These are phyloP conservation scores for Drosophila mimetica DNA, from an alignment of 2,888 invertebrate species.

Conservation along the genomic window DNA sequence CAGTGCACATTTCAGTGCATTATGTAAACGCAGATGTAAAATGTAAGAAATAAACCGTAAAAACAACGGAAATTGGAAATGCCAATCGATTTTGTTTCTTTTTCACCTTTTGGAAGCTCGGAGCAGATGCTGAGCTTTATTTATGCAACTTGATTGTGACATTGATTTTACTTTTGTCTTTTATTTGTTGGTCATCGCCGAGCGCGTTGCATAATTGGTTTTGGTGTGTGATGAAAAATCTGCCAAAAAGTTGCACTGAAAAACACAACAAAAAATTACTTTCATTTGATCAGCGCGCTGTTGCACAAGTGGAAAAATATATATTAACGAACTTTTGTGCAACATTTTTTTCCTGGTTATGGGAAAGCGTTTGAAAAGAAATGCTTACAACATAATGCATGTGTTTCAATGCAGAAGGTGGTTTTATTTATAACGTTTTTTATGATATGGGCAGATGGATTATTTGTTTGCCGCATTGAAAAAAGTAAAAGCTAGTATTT, in stretches of 20 bases:
- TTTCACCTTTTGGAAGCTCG: constrained; percentile 4
- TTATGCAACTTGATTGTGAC: constrained; percentile 69
- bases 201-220: constrained; percentile 41
- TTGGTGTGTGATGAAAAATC: constrained; percentile 25
- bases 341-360: neutral
- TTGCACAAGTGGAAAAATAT: constrained; percentile 19
- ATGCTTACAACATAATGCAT: constrained; percentile 23
- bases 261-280: constrained; percentile 6
- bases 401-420: constrained; percentile 4
- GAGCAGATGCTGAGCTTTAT: constrained; percentile 34
- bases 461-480: neutral
- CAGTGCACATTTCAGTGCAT: constrained; percentile 59
- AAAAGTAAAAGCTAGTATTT: too few relatives aligned
- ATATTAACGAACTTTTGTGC: constrained; percentile 25
- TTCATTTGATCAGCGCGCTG: constrained; percentile 16
- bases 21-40: constrained; percentile 58
- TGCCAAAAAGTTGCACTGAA: constrained; percentile 21
- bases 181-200: constrained; percentile 4
- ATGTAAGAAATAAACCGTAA: constrained; percentile 43
- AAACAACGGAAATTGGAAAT: constrained; percentile 33
- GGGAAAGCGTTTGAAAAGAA: constrained; percentile 18
- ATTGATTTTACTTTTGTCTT: constrained; percentile 61
- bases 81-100: constrained; percentile 9
- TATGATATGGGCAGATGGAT: neutral
- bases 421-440: neutral